Base-by-base conservation (phyloP, 2,797 vertebrate species). In the Tangara arthus region DNA sequence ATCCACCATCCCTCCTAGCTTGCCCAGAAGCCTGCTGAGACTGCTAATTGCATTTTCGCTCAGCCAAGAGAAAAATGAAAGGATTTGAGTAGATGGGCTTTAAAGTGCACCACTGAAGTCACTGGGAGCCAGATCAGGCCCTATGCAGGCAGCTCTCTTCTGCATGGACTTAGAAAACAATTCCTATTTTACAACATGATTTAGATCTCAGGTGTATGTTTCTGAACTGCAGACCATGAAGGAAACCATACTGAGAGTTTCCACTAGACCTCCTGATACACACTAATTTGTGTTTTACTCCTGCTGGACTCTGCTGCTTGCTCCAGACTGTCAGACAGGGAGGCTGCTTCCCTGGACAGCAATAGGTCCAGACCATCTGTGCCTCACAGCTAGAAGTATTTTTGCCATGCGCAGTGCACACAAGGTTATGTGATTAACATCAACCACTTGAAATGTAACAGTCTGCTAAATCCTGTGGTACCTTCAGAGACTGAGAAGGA, bases 51-150 rank as follows among this genome's bases (percentile, higher is more conserved):
- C 71, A 61, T 87, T 94, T 94, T 82, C 87, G 93, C 83, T 92
- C 91, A 95, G 90, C 42, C 85, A 95, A 95, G 90, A 89, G 93
- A 91, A 87, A 96, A 96, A 95, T 70, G 19, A 94, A 96, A 87
- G 65, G 88, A 79, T 88, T 60, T 65, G 80, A 84, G 80, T 59
- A 91, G 77, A 91, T 89, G 52, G 47, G 56, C 41, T 86, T 87
- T 47, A 65, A 88, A 90, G 30, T 35, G 50, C 37, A 84, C 60
- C 80, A 87, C 20, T 89, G 85, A 87, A 90, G 78, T 55, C 90
- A 70, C 23, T 61, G 68, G 87, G 71, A 87, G 77, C 7, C 83
- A 77, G 73, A 86, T 82, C 70, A 84, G 35, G 28, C 60, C 85
- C 60, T 50, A 60, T 32, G 13, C 59, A 75, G 63, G 46, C 80